Evolutionary conservation across 2,888 invertebrate genomes (phyloP).

Genomic region (Dugesia japonica): DNA sequence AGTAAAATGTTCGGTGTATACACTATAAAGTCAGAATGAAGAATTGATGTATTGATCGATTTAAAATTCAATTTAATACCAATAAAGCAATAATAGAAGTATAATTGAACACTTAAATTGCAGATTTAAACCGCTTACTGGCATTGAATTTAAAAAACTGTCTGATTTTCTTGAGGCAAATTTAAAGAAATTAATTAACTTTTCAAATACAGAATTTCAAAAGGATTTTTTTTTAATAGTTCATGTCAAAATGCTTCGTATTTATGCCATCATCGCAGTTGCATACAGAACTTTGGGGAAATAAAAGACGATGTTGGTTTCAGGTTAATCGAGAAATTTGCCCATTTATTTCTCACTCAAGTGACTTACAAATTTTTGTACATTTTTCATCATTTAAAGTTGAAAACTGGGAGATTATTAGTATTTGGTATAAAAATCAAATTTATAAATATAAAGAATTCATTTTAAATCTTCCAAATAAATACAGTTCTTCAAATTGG

Average conservation of each 20-base stretch:
- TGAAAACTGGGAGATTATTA: background rate
- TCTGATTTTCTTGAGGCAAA: background rate
- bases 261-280: background rate
- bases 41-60: no score
- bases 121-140: background rate
- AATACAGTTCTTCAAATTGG: background rate
- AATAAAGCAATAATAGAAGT: no score
- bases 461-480: background rate
- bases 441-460: background rate
- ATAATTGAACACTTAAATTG: background rate
- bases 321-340: background rate
- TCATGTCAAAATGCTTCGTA: no score
- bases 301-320: background rate
- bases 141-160: background rate
- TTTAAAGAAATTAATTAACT: background rate
- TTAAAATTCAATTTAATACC: no score
- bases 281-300: background rate
- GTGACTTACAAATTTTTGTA: background rate
- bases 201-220: no score
- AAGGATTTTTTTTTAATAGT: no score
- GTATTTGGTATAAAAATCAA: background rate
- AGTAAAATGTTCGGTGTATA: no score
- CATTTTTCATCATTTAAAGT: background rate
- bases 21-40: no score
- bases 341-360: background rate